These are phyloP conservation scores for Elephas maximus DNA, from an alignment of 2,113 vertebrate species.

Conservation along the genomic window DNA sequence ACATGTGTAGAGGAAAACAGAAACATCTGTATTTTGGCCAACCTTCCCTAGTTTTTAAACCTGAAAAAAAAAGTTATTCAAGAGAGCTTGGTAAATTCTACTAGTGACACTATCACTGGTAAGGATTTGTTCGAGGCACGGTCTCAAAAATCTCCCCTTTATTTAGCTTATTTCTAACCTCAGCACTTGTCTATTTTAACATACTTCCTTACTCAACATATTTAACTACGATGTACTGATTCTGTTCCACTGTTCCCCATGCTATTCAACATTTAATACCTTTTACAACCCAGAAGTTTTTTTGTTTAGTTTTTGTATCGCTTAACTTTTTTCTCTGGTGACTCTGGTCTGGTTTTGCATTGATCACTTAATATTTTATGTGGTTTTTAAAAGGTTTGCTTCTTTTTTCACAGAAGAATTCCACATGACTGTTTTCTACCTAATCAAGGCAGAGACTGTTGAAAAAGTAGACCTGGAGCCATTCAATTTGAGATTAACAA, in stretches of 20 bases:
- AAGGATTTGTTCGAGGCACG: neutral
- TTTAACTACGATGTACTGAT: neutral
- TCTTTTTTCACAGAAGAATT: neutral
- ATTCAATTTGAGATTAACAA: neutral
- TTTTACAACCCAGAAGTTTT: neutral
- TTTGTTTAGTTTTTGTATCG: neutral
- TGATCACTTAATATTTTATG: neutral
- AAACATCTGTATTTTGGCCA: constrained; percentile 82
- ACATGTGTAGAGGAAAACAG: constrained; percentile 80
- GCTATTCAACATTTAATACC: neutral
- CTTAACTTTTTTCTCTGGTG: neutral
- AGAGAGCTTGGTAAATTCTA: constrained; percentile 41
- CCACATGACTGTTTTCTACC: neutral
- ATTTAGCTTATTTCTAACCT: constrained; percentile 18
- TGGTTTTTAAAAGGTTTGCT: neutral
- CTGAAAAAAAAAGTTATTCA: constrained; percentile 20
- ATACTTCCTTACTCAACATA: neutral
- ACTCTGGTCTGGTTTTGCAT: neutral
- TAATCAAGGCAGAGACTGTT: neutral
- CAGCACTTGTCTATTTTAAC: neutral
- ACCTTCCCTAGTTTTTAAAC: constrained; percentile 81
- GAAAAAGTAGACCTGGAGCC: neutral
- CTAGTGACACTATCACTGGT: neutral
- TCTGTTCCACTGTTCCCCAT: neutral
- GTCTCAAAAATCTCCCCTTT: neutral